These are phyloP conservation scores for Andrena bucephala DNA, from an alignment of 2,888 invertebrate species.

Conservation along the genomic window DNA sequence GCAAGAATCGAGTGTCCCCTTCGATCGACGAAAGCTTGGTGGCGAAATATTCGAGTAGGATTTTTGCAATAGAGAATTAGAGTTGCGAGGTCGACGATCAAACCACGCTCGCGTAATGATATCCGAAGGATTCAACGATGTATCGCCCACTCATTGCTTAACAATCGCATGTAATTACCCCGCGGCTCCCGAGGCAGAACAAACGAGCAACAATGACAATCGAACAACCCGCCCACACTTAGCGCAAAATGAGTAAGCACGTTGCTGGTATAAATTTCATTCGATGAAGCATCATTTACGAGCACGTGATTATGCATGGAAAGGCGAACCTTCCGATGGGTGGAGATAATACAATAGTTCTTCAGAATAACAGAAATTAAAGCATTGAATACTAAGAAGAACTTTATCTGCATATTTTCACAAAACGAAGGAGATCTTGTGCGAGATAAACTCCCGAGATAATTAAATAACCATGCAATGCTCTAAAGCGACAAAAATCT, in stretches of 20 bases:
- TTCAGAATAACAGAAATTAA: too few species aligned
- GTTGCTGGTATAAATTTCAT: slow-evolving; percentile 21
- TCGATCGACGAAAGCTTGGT: too few species aligned
- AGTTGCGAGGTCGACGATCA: too few species aligned
- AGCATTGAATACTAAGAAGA: too few species aligned
- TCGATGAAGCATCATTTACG: slow-evolving; percentile 21
- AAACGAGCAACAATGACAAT: slow-evolving; percentile 31
- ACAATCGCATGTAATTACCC: slow-evolving; percentile 33
- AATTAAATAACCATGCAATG: too few species aligned
- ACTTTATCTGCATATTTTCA: too few species aligned
- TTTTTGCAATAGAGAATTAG: too few species aligned
- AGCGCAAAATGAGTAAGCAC: slow-evolving; percentile 17
- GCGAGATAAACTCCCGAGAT: too few species aligned
- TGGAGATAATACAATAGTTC: neutral
- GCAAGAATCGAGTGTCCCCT: too few species aligned
- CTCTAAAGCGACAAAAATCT: too few species aligned
- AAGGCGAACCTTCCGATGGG: neutral
- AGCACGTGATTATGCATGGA: slow-evolving; percentile 21
- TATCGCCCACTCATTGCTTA: slow-evolving; percentile 19
- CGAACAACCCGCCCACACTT: slow-evolving; percentile 33
- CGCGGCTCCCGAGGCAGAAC: slow-evolving; percentile 38
- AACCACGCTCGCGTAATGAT: neutral
- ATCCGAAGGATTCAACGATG: slow-evolving; percentile 9
- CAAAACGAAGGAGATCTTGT: too few species aligned
- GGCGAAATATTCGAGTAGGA: too few species aligned